These are phyloP conservation scores for Irena cyanogastra DNA, from an alignment of 2,113 vertebrate species.

Conservation along the genomic window DNA sequence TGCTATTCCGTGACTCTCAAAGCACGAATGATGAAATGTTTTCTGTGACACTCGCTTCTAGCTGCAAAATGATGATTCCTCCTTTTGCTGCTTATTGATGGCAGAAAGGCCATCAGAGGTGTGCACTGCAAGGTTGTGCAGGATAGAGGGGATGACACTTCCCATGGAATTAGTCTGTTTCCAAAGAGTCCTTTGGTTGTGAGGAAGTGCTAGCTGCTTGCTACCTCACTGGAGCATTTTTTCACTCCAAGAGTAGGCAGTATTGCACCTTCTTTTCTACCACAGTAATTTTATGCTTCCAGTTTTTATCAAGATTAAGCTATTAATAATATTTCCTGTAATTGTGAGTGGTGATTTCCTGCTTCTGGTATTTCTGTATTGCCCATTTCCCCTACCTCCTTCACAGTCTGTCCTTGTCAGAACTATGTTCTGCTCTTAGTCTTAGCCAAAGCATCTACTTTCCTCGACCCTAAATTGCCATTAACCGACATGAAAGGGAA, in stretches of 20 bases:
- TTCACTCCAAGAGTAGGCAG: neutral
- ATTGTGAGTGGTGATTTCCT: neutral
- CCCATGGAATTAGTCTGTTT: neutral
- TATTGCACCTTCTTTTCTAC: neutral
- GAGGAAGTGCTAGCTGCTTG: neutral
- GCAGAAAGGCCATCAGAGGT: neutral
- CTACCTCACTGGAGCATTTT: neutral
- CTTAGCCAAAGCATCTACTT: neutral
- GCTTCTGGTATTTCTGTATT: conserved; percentile 3
- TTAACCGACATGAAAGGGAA: neutral
- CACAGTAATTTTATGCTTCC: neutral
- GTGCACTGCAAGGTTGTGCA: neutral
- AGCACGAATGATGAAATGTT: neutral
- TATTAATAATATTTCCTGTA: conserved; percentile 38
- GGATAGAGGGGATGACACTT: neutral
- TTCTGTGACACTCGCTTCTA: neutral
- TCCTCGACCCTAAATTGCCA: neutral
- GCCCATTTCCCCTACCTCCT: neutral
- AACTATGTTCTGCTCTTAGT: neutral
- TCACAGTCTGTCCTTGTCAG: neutral
- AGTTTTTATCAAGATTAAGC: conserved; percentile 10
- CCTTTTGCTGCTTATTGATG: neutral
- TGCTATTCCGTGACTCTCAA: neutral
- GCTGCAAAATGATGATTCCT: neutral
- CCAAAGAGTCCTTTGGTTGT: neutral